Evolutionary conservation across 1,140 invertebrate genomes (phyloP), one percentile per base, ranked within the genome.

Genomic region (Lordiphosa stackelbergi): DNA sequence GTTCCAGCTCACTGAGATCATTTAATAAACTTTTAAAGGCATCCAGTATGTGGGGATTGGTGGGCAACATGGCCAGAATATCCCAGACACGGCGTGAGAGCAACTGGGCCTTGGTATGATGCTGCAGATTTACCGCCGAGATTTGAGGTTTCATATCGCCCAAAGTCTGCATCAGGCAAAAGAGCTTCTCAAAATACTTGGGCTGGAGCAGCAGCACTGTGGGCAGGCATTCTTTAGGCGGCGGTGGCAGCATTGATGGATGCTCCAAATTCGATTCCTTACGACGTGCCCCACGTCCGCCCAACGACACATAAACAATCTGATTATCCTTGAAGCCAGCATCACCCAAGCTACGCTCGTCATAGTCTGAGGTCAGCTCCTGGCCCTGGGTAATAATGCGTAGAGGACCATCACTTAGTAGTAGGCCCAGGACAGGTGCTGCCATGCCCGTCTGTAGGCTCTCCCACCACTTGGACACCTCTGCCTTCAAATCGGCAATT

Each of bases 341-440:
- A 87, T 97, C 96, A 11, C 92, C 92, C 0, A 98, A 86, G 0
- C 93, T 95, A 69, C 97, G 95, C 78, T 98, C 96, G 85, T 98
- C 97, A 78, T 94, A 95, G 66, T 98, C 96, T n/a, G 95, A 93
- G 0, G 95, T 95, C 2, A 98, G 88, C 85, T 98, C 97, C 86
- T 97, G 96, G 0, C 96, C 96, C 85, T 96, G 94, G 0, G 95
- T 97, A 42, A 98, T 97, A 90, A 98, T 96, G 41, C 96, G 88
- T 22, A 98, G 92, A 0, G 94, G 94, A 0, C 95, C 95, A 84
- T 96, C 95, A 1, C 92, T 94, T 1, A 94, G 88, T 4, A 93
- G 70, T 3, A 92, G 90, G 0, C 92, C 92, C 6, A 93, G 84
- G 7, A 88, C 85, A 0, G 87, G 85, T 0, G 87, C 85, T 1